phyloP scores from a whole-genome alignment of 2,113 vertebrate genomes.

The Rhodinocichla rosea region DNA sequence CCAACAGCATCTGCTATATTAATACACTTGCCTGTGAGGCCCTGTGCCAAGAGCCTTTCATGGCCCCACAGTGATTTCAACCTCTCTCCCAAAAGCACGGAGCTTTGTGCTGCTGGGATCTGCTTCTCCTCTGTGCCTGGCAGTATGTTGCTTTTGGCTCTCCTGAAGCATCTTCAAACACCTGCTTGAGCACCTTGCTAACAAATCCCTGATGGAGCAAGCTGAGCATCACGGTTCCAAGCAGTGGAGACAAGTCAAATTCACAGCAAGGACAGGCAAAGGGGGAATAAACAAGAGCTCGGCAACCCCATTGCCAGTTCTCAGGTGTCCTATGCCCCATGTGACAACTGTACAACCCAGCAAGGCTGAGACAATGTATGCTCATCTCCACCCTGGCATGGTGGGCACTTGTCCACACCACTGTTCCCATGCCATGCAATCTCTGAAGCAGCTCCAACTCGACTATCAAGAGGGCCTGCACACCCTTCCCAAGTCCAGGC shows the following conservation, averaged over 20 bases:
- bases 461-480: neutral
- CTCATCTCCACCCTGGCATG: neutral
- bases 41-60: neutral
- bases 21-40: fast-evolving
- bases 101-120: neutral
- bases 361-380: neutral
- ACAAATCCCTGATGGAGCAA: fast-evolving
- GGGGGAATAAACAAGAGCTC: neutral
- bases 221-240: fast-evolving
- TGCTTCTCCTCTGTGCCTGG: neutral
- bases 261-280: neutral
- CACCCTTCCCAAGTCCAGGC: too few species aligned
- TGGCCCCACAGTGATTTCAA: neutral
- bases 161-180: fast-evolving
- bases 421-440: fast-evolving
- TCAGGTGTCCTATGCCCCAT: fast-evolving
- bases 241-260: fast-evolving
- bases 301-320: fast-evolving
- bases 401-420: fast-evolving
- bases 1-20: neutral
- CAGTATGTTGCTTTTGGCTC: neutral
- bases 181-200: neutral
- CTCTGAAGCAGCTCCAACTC: neutral
- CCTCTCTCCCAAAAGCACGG: neutral
- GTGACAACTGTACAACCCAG: fast-evolving